phyloP scores from a whole-genome alignment of 1,140 invertebrate genomes.

The Bombus affinis region DNA sequence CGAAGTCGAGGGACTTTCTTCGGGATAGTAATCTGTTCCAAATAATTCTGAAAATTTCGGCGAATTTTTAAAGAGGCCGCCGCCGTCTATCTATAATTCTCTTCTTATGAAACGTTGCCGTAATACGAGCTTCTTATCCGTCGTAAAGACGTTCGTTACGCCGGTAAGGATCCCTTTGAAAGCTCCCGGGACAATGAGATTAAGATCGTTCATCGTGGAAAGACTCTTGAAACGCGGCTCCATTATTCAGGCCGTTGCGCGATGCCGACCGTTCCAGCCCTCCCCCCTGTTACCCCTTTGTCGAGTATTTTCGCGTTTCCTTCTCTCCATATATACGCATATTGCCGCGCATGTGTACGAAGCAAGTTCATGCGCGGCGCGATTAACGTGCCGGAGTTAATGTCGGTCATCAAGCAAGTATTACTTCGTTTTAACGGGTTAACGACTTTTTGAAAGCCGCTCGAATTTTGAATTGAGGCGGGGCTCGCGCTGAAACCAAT shows the following conservation, averaged over 20 bases:
- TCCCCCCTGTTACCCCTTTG: background rate
- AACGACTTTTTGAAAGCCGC: constrained; percentile 47
- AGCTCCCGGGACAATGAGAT: constrained; percentile 7
- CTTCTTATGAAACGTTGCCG: background rate
- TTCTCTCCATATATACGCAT: background rate
- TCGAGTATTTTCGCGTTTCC: constrained; percentile 33
- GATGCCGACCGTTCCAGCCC: background rate
- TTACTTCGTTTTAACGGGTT: constrained; percentile 47
- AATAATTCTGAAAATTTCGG: background rate
- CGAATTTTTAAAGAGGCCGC: background rate
- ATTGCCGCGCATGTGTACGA: background rate
- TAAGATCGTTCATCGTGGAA: constrained; percentile 33
- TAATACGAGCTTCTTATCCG: background rate
- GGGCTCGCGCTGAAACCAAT: background rate
- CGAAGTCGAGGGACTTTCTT: background rate
- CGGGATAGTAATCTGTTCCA: too few relatives aligned
- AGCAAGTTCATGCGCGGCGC: constrained; percentile 22
- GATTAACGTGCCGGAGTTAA: constrained; percentile 61
- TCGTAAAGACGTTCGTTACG: constrained; percentile 14
- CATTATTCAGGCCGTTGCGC: constrained; percentile 19
- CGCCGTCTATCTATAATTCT: background rate
- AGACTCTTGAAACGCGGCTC: constrained; percentile 28
- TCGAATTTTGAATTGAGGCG: constrained; percentile 30
- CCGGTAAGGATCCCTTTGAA: constrained; percentile 11
- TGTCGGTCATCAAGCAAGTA: constrained; percentile 58